Evolutionary conservation across 2,113 vertebrate species (phyloP).

Genomic region (Potamarius usumacintae): DNA sequence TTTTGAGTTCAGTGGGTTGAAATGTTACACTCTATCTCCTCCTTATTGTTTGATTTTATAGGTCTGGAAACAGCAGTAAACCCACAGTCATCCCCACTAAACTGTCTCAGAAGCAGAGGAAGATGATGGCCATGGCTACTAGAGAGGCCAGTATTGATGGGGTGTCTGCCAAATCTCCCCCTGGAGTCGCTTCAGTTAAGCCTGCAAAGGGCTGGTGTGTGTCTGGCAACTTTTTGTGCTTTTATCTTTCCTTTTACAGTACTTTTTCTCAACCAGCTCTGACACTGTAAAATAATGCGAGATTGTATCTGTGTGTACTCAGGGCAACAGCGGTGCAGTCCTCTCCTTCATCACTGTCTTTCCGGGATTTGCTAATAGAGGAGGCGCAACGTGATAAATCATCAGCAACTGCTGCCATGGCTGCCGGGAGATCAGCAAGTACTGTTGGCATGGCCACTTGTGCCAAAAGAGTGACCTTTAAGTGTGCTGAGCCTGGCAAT

Average conservation of each 20-base stretch:
- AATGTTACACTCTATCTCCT: slow-evolving; percentile 15
- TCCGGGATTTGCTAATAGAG: slow-evolving; percentile 82
- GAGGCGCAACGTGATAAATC: slow-evolving; percentile 74
- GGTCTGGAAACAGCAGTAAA: slow-evolving; percentile 69
- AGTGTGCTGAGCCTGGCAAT: slow-evolving; percentile 72
- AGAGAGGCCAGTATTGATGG: slow-evolving; percentile 80
- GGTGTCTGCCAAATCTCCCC: slow-evolving; percentile 60
- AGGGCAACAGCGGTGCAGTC: slow-evolving; percentile 81
- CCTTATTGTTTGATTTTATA: slow-evolving; percentile 45
- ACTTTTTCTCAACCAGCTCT: background rate
- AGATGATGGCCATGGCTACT: slow-evolving; percentile 87
- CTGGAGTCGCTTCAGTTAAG: slow-evolving; percentile 72
- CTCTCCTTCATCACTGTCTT: slow-evolving; percentile 77
- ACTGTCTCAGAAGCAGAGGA: slow-evolving; percentile 96
- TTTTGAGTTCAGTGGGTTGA: slow-evolving; percentile 9
- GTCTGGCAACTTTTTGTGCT: background rate
- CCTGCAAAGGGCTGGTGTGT: slow-evolving; percentile 84
- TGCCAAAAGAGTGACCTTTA: slow-evolving; percentile 78
- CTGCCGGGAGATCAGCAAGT: slow-evolving; percentile 62
- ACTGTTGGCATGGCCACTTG: slow-evolving; percentile 56
- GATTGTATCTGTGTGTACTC: slow-evolving; percentile 9
- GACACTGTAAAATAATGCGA: background rate
- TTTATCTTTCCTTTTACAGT: background rate
- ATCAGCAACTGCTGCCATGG: slow-evolving; percentile 60
- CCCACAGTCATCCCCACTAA: slow-evolving; percentile 75